Evolutionary conservation across 2,797 vertebrate genomes (phyloP), one percentile per base, ranked within the genome.

Genomic region (Oreochromis grahami): DNA sequence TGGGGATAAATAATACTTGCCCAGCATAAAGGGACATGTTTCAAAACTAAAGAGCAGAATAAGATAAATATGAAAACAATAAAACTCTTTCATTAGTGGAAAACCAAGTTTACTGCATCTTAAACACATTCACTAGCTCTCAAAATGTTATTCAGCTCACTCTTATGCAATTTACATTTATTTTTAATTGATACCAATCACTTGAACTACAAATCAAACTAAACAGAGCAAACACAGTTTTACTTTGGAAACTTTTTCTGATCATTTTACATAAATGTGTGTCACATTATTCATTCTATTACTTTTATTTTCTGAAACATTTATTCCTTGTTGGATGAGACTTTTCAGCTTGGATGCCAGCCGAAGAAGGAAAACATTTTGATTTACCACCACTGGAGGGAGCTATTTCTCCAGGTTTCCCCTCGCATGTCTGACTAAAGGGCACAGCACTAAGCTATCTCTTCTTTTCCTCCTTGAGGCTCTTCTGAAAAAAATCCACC

Each of bases 321-420:
- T 70, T 43, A 70, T 43, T 70, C 38, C 65, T 26, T 10, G 38
- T 24, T 70, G 65, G 38, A 45, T 26, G 38, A 11, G 14, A 70
- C 38, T 45, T 43, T 24, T 68, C 38, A 43, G 38, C 26, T 50
- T 74, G 17, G 45, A 50, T 48, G 12, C 32, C 10, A 50, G 7
- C 17, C 17, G 3, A 51, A n/a, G 1, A 13, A n/a, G 53, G 32
- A 34, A 51, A 76, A 63, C 4, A 50, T 12, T 76, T 45, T 12
- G 13, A n/a, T 76, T 65, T 60, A 24, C 4, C 4, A 51, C 90
- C 96, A 94, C 92, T 88, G 82, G 95, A 91, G 87, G 85, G 92
- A 26, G 92, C 85, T 93, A 86, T 95, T 88, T 78, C 74, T 83
- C 84, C 85, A 96, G 32, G 17, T 91, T 93, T 93, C 68, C 70